Conservation (phyloP, 2,888 invertebrate genomes). For the Nephrotoma guestfalica region DNA sequence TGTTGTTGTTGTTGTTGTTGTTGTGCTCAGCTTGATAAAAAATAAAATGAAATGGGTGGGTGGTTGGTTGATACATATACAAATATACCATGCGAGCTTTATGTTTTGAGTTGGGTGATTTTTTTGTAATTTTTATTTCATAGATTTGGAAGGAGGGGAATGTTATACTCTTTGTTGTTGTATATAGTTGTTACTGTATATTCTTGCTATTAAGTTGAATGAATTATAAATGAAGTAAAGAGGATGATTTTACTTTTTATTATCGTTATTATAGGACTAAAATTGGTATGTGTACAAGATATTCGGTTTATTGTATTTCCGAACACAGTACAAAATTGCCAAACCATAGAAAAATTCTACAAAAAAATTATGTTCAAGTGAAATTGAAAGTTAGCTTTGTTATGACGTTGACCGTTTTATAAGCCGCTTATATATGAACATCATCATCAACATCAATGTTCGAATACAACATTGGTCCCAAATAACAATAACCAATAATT, state of each 20-base stretch:
- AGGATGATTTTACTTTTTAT: not conserved
- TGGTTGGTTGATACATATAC: not conserved
- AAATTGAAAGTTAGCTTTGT: too few species aligned
- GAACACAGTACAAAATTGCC: not conserved
- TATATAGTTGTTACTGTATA: not conserved
- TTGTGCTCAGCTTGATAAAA: not conserved
- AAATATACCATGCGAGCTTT: not conserved
- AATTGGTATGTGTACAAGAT: not conserved
- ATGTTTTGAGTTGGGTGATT: not conserved
- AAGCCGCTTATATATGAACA: too few species aligned
- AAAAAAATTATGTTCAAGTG: too few species aligned
- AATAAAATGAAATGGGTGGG: not conserved
- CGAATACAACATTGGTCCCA: too few species aligned
- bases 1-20: not conserved
- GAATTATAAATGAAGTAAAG: not conserved
- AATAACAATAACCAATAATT: too few species aligned
- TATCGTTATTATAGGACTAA: too few species aligned
- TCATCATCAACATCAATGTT: too few species aligned
- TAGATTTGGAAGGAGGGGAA: not conserved
- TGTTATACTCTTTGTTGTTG: not conserved
- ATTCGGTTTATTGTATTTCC: not conserved
- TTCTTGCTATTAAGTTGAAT: not conserved
- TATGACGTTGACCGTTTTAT: too few species aligned
- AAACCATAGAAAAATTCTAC: not conserved
- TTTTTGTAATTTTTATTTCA: too few species aligned